These are phyloP conservation scores for Coecobrya sp. DNA, from an alignment of 2,888 invertebrate species.

Conservation along the genomic window DNA sequence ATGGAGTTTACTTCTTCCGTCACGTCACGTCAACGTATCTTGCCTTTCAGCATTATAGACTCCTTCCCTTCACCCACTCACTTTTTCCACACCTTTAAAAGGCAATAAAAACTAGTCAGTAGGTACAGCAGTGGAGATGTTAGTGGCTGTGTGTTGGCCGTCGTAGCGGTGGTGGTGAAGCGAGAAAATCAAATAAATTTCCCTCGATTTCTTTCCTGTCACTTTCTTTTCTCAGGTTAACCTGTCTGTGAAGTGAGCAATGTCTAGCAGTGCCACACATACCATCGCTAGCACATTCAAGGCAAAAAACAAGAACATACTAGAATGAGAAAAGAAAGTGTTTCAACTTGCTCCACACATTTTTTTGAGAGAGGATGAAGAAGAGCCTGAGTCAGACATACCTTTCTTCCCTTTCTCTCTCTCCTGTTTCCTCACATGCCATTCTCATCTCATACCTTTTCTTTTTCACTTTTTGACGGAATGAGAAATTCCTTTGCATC, in stretches of 20 bases:
- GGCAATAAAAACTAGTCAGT: constrained; percentile 31
- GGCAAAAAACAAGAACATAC: neutral
- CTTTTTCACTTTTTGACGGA: constrained; percentile 67
- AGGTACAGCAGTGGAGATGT: neutral
- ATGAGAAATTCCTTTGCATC: constrained; percentile 78
- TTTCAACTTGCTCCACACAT: constrained; percentile 64
- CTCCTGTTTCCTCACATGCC: constrained; percentile 40
- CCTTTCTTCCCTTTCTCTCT: constrained; percentile 48
- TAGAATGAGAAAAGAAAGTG: constrained; percentile 59
- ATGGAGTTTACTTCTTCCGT: constrained; percentile 78
- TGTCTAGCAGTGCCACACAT: neutral
- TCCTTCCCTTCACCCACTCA: constrained; percentile 42
- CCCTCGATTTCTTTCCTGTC: constrained; percentile 85
- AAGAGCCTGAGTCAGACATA: constrained; percentile 59
- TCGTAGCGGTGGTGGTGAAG: constrained; percentile 81
- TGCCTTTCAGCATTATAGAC: constrained; percentile 16
- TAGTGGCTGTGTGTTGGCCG: constrained; percentile 17
- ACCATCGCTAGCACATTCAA: neutral
- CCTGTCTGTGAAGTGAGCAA: constrained; percentile 28
- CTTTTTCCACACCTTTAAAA: constrained; percentile 48
- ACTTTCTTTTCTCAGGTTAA: constrained; percentile 82
- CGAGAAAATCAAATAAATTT: constrained; percentile 86
- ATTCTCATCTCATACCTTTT: constrained; percentile 69
- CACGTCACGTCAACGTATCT: constrained; percentile 73
- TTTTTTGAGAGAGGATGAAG: constrained; percentile 14